Percentiles rank a stretch among this genome's conserved stretches.
phyloP scores from a whole-genome alignment of 2,888 invertebrate species.

The Lobophora halterata region DNA sequence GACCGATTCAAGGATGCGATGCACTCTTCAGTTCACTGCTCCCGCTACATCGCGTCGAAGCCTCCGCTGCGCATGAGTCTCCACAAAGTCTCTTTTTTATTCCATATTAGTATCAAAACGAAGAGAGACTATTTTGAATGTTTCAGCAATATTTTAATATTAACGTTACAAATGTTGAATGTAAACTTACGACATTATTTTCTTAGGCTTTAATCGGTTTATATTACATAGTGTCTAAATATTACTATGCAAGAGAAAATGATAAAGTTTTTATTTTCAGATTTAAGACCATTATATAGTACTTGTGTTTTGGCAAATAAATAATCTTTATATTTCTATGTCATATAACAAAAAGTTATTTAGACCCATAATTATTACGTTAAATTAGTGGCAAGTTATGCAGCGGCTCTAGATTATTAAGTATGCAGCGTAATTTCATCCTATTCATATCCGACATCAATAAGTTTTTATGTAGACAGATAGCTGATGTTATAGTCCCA shows the following conservation, averaged over 20 bases:
- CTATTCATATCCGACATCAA: conserved; percentile 27
- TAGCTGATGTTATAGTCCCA: conserved; percentile 49
- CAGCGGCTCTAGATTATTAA: background rate
- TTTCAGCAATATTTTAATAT: background rate
- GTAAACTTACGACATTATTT: too few relatives aligned
- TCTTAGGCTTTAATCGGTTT: too few relatives aligned
- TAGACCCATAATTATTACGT: conserved; percentile 12
- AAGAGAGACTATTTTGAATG: background rate
- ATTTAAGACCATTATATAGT: too few relatives aligned
- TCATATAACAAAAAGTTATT: too few relatives aligned
- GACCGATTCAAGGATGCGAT: conserved; percentile 69
- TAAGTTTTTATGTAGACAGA: conserved; percentile 50
- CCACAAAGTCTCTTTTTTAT: conserved; percentile 25
- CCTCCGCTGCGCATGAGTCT: conserved; percentile 42
- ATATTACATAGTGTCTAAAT: too few relatives aligned
- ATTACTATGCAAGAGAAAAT: too few relatives aligned
- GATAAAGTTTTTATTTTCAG: too few relatives aligned
- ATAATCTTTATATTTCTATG: too few relatives aligned
- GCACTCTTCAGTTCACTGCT: conserved; percentile 74
- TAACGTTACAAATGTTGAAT: too few relatives aligned
- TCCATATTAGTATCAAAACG: conserved; percentile 16
- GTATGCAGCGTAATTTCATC: conserved; percentile 7
- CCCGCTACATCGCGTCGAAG: conserved; percentile 55
- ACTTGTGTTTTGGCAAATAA: too few relatives aligned
- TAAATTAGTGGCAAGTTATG: conserved; percentile 4